Evolutionary conservation across 2,888 invertebrate genomes (phyloP).

Genomic region (Apamea epomidion): DNA sequence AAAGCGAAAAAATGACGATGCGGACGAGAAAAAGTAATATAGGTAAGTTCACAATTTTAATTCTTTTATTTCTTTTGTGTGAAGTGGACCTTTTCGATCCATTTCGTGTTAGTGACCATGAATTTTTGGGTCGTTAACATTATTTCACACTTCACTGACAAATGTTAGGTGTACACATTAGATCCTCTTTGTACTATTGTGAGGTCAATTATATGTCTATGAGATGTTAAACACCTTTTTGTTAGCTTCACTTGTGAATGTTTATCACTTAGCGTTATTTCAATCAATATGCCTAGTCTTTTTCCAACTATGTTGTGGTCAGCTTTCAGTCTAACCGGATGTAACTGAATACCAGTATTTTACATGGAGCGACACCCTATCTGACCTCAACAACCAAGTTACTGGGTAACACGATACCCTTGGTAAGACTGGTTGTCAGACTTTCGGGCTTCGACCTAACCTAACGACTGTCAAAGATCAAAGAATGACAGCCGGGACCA

Average conservation of each 20-base stretch:
- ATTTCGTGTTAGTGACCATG: not conserved
- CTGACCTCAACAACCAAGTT: not conserved
- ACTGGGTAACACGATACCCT: not conserved
- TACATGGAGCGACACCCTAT: not conserved
- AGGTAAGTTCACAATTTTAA: not conserved
- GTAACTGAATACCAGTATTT: not conserved
- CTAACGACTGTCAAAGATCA: not conserved
- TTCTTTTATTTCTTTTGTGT: not conserved
- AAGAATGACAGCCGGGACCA: not conserved
- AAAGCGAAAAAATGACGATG: no score
- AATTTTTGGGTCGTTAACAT: slow-evolving; percentile 41
- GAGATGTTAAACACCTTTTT: slow-evolving; percentile 5
- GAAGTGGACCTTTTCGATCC: slow-evolving; percentile 11
- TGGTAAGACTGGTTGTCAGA: no score
- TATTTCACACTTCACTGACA: slow-evolving; percentile 43
- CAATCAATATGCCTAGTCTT: not conserved
- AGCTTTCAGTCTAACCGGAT: not conserved
- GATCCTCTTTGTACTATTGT: slow-evolving; percentile 14
- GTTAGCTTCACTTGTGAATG: slow-evolving; percentile 1
- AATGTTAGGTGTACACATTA: slow-evolving; percentile 20
- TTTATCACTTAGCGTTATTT: slow-evolving; percentile 4
- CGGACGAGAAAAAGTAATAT: not conserved
- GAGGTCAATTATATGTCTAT: slow-evolving; percentile 15
- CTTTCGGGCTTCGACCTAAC: no score
- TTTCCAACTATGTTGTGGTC: no score